Percentiles rank a stretch among this genome's conserved stretches.
These are phyloP conservation scores for Metaphire vulgaris DNA, from an alignment of 1,140 invertebrate genomes.

Conservation along the genomic window DNA sequence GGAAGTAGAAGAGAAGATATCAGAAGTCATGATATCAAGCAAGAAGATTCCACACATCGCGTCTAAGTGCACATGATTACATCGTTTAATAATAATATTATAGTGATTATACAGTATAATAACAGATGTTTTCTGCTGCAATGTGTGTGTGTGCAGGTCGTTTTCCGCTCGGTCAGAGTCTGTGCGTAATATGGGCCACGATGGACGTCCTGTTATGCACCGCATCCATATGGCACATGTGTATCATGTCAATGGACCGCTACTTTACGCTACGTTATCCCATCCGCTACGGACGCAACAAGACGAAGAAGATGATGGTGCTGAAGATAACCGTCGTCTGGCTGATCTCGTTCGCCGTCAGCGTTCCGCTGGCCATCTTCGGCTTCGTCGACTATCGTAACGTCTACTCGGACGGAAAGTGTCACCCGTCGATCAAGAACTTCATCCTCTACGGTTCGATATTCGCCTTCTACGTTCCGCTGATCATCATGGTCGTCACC, in stretches of 20 bases:
- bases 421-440: slow-evolving; percentile 57
- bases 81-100: no score
- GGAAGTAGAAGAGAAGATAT: no score
- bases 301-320: slow-evolving; percentile 73
- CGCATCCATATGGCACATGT: slow-evolving; percentile 93
- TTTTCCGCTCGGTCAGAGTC: slow-evolving; percentile 77
- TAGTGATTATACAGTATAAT: no score
- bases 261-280: slow-evolving; percentile 67
- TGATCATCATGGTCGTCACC: slow-evolving; percentile 86
- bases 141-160: slow-evolving; percentile 75
- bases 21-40: no score
- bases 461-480: slow-evolving; percentile 88
- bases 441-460: slow-evolving; percentile 59
- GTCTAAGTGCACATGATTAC: no score
- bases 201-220: slow-evolving; percentile 91
- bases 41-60: no score
- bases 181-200: slow-evolving; percentile 88
- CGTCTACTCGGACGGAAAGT: slow-evolving; percentile 56
- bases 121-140: no score
- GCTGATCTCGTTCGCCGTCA: slow-evolving; percentile 80
- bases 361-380: slow-evolving; percentile 74
- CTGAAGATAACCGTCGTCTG: slow-evolving; percentile 85
- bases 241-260: slow-evolving; percentile 85
- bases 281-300: slow-evolving; percentile 81
- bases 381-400: slow-evolving; percentile 60